These are phyloP conservation scores for Sorex maritimensis DNA, from an alignment of 2,797 vertebrate species.

Conservation along the genomic window DNA sequence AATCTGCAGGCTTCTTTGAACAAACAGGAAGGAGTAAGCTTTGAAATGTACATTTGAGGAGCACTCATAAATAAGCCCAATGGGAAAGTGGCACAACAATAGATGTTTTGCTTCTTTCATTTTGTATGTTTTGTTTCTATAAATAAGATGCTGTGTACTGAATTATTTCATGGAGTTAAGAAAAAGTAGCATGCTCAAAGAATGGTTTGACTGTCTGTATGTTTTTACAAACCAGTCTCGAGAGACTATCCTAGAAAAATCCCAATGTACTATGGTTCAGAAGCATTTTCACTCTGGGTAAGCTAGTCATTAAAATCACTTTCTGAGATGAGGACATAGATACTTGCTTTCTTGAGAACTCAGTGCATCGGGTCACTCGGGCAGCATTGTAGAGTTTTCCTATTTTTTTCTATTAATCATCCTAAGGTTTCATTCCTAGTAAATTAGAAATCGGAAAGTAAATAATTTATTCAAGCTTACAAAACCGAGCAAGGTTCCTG, in stretches of 20 bases:
- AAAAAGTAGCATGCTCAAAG: constrained; percentile 68
- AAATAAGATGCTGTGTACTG: constrained; percentile 54
- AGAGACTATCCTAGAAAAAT: constrained; percentile 75
- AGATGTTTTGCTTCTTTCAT: not conserved
- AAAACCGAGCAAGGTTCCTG: constrained; percentile 15
- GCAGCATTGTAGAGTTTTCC: constrained; percentile 29
- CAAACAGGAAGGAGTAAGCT: not conserved
- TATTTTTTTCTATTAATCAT: constrained; percentile 52
- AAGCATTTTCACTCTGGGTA: constrained; percentile 80
- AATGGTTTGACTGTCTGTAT: constrained; percentile 60
- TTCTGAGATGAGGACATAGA: constrained; percentile 44
- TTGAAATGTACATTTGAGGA: not conserved
- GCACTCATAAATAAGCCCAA: constrained; percentile 43
- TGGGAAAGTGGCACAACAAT: not conserved
- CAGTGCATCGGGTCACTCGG: not conserved
- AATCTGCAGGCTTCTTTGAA: not conserved
- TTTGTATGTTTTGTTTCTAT: constrained; percentile 63
- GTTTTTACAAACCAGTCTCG: constrained; percentile 72
- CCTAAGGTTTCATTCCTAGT: constrained; percentile 50
- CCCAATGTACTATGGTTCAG: constrained; percentile 63
- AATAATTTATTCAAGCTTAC: constrained; percentile 54
- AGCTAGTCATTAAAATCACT: constrained; percentile 68
- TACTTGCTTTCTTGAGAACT: constrained; percentile 31
- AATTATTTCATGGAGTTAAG: constrained; percentile 62
- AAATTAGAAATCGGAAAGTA: constrained; percentile 55